Base-by-base conservation (phyloP, 2,888 invertebrate species). In the Polyommatus iphigenia region DNA sequence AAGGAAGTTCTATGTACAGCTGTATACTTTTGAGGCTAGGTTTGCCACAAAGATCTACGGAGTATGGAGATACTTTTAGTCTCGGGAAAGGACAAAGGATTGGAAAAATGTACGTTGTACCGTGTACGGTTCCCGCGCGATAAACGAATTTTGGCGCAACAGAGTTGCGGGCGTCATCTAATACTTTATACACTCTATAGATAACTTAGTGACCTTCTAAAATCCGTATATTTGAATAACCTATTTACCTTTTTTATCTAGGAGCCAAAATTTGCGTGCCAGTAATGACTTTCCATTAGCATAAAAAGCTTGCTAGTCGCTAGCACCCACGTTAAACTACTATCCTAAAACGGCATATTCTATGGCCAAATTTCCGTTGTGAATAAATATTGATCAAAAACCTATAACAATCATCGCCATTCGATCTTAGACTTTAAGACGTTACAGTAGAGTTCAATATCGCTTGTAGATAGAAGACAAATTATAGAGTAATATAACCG, bases 301-400 rank as follows among this genome's bases (percentile, higher is more conserved):
- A 41, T 73, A 46, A 73, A 41, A 41, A 72, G 3, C 46, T 18
- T 18, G 54, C 18, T 5, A 46, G 46, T 36, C 72, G 24, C 24
- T 13, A 46, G 46, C 41, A 46, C 73, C 73, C 73, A 73, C 73
- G 73, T 46, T 67, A 15, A 20, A 46, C 20, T 46, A 73, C 41
- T 32, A 46, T 41, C 73, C 73, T 46, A 20, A 73, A 73, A 46
- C 20, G 73, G 73, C 72, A 72, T 41, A 72, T 46, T 73, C 1
- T 41, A 46, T 15, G 46, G 41, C 73, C 73, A 46, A 73, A 73
- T 46, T 73, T 73, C 73, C 41, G 73, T 46, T 73, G 18, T 73
- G 41, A 20, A 73, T 46, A 72, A 72, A 73, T 73, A 73, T 73
- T 73, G 46, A 73, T 73, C 73, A 73, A 67, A 59, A 62, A 67